phyloP scores from a whole-genome alignment of 2,113 vertebrate species.

The Burhinus oedicnemus region DNA sequence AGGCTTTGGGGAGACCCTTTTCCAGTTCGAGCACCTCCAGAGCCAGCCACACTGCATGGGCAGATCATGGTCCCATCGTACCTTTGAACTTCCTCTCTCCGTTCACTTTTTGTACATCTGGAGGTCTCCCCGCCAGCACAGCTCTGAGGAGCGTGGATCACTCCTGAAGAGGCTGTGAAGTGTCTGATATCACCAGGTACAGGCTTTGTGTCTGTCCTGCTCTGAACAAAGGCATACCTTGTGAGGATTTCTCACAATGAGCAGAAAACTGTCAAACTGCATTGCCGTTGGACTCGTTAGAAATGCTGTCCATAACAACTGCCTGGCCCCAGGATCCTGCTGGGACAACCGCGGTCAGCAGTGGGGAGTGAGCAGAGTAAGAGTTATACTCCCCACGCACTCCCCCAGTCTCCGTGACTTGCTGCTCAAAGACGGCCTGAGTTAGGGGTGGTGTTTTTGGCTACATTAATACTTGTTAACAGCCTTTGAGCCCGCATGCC shows the following conservation, averaged over 20 bases:
- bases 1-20: no score
- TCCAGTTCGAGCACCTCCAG: no score
- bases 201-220: neutral
- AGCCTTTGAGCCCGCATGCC: rapidly evolving
- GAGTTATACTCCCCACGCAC: neutral
- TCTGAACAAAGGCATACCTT: neutral
- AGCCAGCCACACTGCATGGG: no score
- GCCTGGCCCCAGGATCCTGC: rapidly evolving
- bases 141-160: no score
- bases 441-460: neutral
- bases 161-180: neutral
- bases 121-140: no score
- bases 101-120: no score
- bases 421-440: neutral
- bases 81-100: no score
- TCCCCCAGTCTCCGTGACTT: neutral
- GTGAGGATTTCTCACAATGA: neutral
- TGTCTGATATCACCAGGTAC: neutral
- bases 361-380: neutral
- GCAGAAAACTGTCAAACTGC: neutral
- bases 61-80: no score
- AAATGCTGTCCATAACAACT: rapidly evolving
- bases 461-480: neutral
- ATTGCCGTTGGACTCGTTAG: rapidly evolving
- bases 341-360: rapidly evolving